phyloP scores from a whole-genome alignment of 2,113 vertebrate genomes.

The Pomatostomus ruficeps region DNA sequence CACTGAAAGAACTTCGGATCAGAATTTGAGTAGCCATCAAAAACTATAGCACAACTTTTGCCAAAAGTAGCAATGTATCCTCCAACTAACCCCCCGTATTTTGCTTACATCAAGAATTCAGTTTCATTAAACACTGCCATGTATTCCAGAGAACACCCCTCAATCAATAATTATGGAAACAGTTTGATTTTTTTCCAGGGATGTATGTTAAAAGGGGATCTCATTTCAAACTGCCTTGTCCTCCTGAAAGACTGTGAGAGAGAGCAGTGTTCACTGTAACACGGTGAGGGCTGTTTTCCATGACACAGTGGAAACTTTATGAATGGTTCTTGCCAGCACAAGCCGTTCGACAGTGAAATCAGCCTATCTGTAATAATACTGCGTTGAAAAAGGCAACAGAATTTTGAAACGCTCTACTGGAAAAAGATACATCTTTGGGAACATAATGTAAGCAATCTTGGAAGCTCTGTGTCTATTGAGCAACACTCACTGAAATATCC shows the following conservation, averaged over 20 bases:
- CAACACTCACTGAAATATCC: background rate
- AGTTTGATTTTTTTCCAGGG: background rate
- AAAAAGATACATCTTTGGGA: background rate
- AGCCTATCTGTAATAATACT: background rate
- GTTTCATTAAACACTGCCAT: background rate
- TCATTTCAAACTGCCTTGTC: background rate
- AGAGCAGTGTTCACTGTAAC: background rate
- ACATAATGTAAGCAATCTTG: background rate
- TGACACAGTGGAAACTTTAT: slow-evolving; percentile 23
- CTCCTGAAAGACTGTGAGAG: background rate
- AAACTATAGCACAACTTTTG: background rate
- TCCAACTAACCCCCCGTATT: background rate
- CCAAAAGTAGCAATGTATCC: background rate
- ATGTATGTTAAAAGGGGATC: background rate
- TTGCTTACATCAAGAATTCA: background rate
- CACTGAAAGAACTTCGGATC: background rate
- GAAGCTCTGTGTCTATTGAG: background rate
- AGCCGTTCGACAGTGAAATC: background rate
- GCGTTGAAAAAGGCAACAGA: background rate
- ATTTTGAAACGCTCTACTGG: background rate
- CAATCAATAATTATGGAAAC: background rate
- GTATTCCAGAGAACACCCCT: background rate
- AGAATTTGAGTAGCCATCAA: background rate
- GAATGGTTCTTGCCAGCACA: background rate
- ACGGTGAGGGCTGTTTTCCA: background rate